These are phyloP conservation scores for Choloepus hoffmanni DNA, from an alignment of 2,113 vertebrate genomes.

Conservation along the genomic window DNA sequence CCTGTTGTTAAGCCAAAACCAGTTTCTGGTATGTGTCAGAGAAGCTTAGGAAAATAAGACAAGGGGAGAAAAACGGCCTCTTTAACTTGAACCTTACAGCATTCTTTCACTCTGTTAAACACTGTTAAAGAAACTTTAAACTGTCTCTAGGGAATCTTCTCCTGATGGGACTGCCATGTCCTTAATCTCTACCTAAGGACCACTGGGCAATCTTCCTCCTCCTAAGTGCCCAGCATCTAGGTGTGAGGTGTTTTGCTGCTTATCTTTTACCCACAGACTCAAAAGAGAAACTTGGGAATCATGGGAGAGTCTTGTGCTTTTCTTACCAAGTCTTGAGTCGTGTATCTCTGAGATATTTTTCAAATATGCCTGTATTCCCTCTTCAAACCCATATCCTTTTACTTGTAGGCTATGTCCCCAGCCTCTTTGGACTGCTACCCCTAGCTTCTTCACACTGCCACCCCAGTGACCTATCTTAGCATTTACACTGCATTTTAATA, in stretches of 20 bases:
- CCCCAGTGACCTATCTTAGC: neutral
- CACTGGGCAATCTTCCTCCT: neutral
- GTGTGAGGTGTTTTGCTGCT: neutral
- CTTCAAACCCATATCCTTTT: neutral
- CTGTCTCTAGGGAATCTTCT: neutral
- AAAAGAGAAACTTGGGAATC: neutral
- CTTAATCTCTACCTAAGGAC: neutral
- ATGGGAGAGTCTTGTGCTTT: neutral
- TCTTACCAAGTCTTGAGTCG: neutral
- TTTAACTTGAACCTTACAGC: neutral
- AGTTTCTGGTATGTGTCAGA: no score
- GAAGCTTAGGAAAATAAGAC: no score
- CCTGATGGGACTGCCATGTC: fast-evolving
- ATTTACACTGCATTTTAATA: neutral
- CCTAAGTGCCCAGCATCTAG: neutral
- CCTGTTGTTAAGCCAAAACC: no score
- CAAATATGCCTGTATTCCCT: neutral
- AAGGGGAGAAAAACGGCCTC: no score
- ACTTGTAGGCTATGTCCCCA: fast-evolving
- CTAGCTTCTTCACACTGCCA: neutral
- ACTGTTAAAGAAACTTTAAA: neutral
- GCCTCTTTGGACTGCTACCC: neutral
- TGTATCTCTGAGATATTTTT: neutral
- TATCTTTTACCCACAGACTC: neutral
- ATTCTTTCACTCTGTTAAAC: neutral